Percentiles rank a stretch among this genome's conserved stretches.
phyloP scores from a whole-genome alignment of 64 coral and sea anemone genomes.

The Porites australiensis region DNA sequence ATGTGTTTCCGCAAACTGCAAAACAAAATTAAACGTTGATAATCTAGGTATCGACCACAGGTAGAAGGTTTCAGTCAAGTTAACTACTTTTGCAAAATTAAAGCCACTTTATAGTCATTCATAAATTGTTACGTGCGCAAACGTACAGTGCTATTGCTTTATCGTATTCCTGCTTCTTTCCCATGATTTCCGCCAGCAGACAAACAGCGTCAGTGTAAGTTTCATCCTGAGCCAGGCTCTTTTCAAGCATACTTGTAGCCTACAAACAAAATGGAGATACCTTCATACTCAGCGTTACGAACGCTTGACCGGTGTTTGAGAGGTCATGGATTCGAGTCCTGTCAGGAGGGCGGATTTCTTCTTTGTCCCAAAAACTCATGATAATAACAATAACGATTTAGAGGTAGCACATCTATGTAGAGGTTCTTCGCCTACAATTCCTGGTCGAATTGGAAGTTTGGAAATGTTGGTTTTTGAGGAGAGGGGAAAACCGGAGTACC shows the following conservation, averaged over 20 bases:
- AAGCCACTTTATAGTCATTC: too few relatives aligned
- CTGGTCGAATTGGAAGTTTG: too few relatives aligned
- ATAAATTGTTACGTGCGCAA: not conserved
- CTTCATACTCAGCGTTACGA: not conserved
- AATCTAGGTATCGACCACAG: too few relatives aligned
- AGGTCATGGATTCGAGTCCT: too few relatives aligned
- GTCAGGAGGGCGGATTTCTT: too few relatives aligned
- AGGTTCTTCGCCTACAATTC: too few relatives aligned
- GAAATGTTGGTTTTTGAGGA: too few relatives aligned
- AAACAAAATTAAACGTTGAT: constrained; percentile 5
- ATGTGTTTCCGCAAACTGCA: constrained; percentile 91
- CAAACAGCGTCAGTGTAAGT: constrained; percentile 92
- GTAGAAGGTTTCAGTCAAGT: not conserved
- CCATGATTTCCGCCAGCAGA: constrained; percentile 86
- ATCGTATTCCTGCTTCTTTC: constrained; percentile 87
- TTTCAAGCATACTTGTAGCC: constrained; percentile 89
- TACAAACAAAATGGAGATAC: not conserved
- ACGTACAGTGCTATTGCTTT: constrained; percentile 89
- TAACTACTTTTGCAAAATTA: too few relatives aligned
- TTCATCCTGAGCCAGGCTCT: constrained; percentile 77
- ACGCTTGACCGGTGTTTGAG: not conserved
- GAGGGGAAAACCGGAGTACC: too few relatives aligned
- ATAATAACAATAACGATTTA: too few relatives aligned
- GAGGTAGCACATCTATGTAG: too few relatives aligned
- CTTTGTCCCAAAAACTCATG: too few relatives aligned